Evolutionary conservation across 2,113 vertebrate species (phyloP).

Genomic region (Gymnocephalus cernua): DNA sequence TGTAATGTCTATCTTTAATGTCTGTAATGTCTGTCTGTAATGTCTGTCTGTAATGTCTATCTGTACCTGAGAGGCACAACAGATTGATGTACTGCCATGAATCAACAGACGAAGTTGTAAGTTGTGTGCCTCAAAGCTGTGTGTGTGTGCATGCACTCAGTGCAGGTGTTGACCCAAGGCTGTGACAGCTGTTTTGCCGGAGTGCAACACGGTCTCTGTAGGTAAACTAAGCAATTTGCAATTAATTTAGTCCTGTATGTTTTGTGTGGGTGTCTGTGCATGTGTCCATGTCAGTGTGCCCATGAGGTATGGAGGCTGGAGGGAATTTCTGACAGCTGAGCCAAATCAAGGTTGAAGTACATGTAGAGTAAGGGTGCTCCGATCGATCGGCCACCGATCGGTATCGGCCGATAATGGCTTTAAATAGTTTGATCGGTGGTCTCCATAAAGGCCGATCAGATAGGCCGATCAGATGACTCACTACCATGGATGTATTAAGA

Average conservation of each 20-base stretch:
- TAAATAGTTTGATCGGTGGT: too few species aligned
- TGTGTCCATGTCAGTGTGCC: conserved; percentile 10
- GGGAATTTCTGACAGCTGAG: conserved; percentile 53
- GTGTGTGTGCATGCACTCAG: conserved; percentile 11
- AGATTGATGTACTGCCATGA: conserved; percentile 62
- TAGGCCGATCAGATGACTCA: too few species aligned
- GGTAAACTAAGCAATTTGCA: conserved; percentile 9
- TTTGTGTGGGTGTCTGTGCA: conserved; percentile 1
- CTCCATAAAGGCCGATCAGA: too few species aligned
- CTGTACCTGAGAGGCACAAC: conserved; percentile 57
- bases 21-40: too few species aligned
- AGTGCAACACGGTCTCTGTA: not conserved
- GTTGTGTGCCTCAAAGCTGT: conserved; percentile 43
- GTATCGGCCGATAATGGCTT: too few species aligned
- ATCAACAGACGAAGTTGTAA: conserved; percentile 44
- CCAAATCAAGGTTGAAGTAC: conserved; percentile 62
- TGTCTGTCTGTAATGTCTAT: too few species aligned
- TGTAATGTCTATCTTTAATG: too few species aligned
- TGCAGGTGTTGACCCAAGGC: conserved; percentile 1
- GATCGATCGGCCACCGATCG: too few species aligned
- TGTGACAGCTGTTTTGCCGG: conserved; percentile 47
- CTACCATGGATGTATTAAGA: too few species aligned
- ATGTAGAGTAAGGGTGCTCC: too few species aligned
- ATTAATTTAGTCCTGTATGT: conserved; percentile 21
- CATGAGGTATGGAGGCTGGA: not conserved